A percentile compares a stretch with the other conserved stretches of the same genome.
These are phyloP conservation scores for Metacarcinus magister DNA, from an alignment of 2,888 invertebrate species.

Conservation along the genomic window DNA sequence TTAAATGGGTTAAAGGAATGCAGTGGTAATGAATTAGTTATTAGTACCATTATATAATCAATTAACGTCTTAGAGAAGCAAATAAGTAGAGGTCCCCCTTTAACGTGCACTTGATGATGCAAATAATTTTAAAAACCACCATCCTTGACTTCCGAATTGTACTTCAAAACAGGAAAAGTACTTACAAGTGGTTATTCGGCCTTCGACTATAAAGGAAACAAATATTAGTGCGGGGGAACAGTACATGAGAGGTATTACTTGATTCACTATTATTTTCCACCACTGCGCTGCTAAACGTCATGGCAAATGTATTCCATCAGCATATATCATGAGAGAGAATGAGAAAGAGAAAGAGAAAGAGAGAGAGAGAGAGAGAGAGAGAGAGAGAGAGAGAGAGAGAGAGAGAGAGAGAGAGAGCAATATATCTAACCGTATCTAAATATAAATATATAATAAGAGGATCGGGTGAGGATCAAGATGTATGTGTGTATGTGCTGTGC, in stretches of 20 bases:
- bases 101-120: constrained; percentile 48
- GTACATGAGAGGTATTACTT: constrained; percentile 38
- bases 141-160: constrained; percentile 60
- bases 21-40: constrained; percentile 31
- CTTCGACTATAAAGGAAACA: constrained; percentile 75
- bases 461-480: not conserved
- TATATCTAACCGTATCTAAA: constrained; percentile 17
- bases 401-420: not conserved
- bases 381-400: constrained; percentile 35
- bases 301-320: constrained; percentile 46
- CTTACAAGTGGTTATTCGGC: constrained; percentile 75
- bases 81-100: not conserved
- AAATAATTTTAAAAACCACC: not conserved
- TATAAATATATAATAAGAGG: constrained; percentile 2
- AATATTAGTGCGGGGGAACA: constrained; percentile 64
- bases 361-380: constrained; percentile 26
- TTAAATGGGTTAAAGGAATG: constrained; percentile 33
- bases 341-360: not conserved
- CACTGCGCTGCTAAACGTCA: constrained; percentile 32
- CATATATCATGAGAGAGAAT: not conserved
- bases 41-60: not conserved
- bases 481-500: not conserved
- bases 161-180: constrained; percentile 67
- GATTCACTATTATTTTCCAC: constrained; percentile 60
- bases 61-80: constrained; percentile 16